These are phyloP conservation scores for Polydrusus cervinus DNA, from an alignment of 2,888 invertebrate genomes.

Conservation along the genomic window DNA sequence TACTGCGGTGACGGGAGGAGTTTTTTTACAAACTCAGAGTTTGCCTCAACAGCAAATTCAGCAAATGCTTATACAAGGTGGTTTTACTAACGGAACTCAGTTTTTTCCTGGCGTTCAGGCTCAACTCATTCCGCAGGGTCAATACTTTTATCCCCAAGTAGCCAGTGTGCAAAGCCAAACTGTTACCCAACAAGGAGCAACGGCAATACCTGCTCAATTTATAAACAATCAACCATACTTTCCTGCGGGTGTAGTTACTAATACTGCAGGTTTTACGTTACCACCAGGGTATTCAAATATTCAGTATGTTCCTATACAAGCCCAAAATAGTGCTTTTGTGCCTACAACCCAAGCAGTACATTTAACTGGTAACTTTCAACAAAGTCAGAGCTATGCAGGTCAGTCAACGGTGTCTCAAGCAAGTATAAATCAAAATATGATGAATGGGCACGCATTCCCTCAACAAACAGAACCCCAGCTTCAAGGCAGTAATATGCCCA, in stretches of 20 bases:
- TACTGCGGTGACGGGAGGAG: constrained; percentile 61
- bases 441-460: constrained; percentile 68
- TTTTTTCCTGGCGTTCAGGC: constrained; percentile 65
- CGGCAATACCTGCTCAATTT: constrained; percentile 67
- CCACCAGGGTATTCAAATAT: constrained; percentile 66
- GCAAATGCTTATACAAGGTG: constrained; percentile 70
- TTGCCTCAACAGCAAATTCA: constrained; percentile 71
- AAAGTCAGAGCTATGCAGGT: constrained; percentile 68
- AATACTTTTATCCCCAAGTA: constrained; percentile 70
- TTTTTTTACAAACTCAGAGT: constrained; percentile 70
- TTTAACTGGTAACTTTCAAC: constrained; percentile 66
- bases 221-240: constrained; percentile 66
- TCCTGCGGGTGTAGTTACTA: constrained; percentile 63
- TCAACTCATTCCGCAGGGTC: constrained; percentile 68
- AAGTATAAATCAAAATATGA: constrained; percentile 63
- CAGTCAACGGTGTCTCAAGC: constrained; percentile 62
- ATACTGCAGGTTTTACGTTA: constrained; percentile 61
- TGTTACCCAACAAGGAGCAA: constrained; percentile 63
- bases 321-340: constrained; percentile 69
- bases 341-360: constrained; percentile 68
- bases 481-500: constrained; percentile 64
- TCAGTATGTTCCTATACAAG: constrained; percentile 69
- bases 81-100: constrained; percentile 64
- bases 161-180: constrained; percentile 66
- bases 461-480: constrained; percentile 53